Evolutionary conservation across 2,797 vertebrate genomes (phyloP), one percentile per base, ranked within the genome.

Genomic region (Falco rusticolus): DNA sequence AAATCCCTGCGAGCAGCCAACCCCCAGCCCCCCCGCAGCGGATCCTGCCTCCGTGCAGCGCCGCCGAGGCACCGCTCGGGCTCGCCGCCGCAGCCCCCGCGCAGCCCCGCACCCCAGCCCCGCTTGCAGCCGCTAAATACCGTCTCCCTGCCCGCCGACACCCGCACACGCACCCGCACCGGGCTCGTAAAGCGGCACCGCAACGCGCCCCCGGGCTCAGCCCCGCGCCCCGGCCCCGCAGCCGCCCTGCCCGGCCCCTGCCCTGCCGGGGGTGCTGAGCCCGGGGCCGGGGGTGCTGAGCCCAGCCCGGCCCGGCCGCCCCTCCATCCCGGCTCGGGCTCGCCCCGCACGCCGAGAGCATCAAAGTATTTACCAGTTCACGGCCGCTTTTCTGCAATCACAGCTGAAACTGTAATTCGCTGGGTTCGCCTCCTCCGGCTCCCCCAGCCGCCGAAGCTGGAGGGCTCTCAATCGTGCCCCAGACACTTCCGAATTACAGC

Each of bases 351-450:
- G 47, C 89, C 74, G 68, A 53, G 61, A 94, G 89, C 93, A 96
- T 84, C 96, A 57, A 98, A 98, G 97, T 98, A 97, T 98, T 98
- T 97, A 97, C 97, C 98, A 96, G 97, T 97, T 97, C 87, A 79
- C 80, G 85, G 93, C 74, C 54, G 97, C 92, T 95, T 80, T 56
- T 77, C 89, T 72, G 86, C 75, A 95, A 93, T 90, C 93, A 65
- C 92, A 29, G 97, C 84, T 56, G 77, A 48, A 94, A 80, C 87
- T 51, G 90, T 80, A 80, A 96, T 97, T 96, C 97, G 34, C 72
- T 53, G 95, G 92, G 76, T 97, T 90, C 95, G 63, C 72, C 94
- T 95, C 72, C 93, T 86, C 86, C 84, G 85, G 90, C 84, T 92
- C 90, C 45, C 83, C 84, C 78, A 93, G 95, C 92, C 92, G 90